Conservation (phyloP, 2,888 invertebrate species). For the Malacosoma neustria region DNA sequence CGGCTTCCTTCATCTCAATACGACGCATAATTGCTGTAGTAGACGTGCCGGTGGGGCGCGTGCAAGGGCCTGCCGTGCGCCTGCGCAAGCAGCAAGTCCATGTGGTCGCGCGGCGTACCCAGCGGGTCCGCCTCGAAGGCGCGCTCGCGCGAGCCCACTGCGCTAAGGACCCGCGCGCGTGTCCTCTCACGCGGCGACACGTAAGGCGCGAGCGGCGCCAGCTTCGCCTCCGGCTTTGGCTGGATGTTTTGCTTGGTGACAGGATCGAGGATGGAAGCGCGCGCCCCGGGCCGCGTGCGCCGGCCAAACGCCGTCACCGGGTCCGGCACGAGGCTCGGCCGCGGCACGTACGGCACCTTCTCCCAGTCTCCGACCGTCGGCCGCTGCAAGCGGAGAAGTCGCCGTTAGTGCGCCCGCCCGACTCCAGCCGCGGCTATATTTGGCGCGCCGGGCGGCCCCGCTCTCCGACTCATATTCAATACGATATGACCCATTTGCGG, state of each 20-base stretch:
- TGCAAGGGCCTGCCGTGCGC: slow-evolving; percentile 73
- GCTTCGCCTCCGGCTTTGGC: slow-evolving; percentile 73
- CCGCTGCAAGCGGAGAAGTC: slow-evolving; percentile 80
- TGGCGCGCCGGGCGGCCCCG: slow-evolving; percentile 70
- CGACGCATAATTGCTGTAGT: slow-evolving; percentile 71
- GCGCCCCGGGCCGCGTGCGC: slow-evolving; percentile 67
- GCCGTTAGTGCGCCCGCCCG: slow-evolving; percentile 66
- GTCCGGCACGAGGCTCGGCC: slow-evolving; percentile 88
- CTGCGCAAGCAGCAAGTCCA: slow-evolving; percentile 78
- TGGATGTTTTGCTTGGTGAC: slow-evolving; percentile 77
- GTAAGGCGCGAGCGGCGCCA: slow-evolving; percentile 79
- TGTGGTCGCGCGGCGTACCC: slow-evolving; percentile 75
- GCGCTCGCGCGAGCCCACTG: slow-evolving; percentile 75
- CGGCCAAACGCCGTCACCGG: slow-evolving; percentile 90
- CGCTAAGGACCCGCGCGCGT: slow-evolving; percentile 75
- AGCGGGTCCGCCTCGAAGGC: slow-evolving; percentile 74
- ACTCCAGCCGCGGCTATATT: slow-evolving; percentile 75
- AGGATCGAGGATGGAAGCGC: slow-evolving; percentile 65
- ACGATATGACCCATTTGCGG: slow-evolving; percentile 61
- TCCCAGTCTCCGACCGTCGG: slow-evolving; percentile 87
- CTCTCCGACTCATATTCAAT: slow-evolving; percentile 51
- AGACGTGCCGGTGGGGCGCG: slow-evolving; percentile 62
- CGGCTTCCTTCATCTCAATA: slow-evolving; percentile 41
- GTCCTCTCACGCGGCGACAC: slow-evolving; percentile 80
- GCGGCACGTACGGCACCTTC: slow-evolving; percentile 90